These are phyloP conservation scores for Drosophila pseudoananassae DNA, from an alignment of 1,140 invertebrate species.

Conservation along the genomic window DNA sequence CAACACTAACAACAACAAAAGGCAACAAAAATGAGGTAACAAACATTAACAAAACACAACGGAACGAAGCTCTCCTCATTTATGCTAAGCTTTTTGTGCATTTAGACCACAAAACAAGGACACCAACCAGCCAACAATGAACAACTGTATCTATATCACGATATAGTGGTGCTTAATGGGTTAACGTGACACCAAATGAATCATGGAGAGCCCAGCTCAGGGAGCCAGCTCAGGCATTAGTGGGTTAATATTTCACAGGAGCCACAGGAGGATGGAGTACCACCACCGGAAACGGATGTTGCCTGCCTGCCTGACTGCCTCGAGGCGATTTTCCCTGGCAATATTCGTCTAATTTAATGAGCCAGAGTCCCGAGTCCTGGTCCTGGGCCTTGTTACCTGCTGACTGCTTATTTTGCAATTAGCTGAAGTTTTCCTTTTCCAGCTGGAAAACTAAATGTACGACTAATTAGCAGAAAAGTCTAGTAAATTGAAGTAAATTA, in stretches of 20 bases:
- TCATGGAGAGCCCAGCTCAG: slow-evolving; percentile 43
- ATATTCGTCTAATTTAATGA: slow-evolving; percentile 66
- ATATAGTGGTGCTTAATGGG: slow-evolving; percentile 66
- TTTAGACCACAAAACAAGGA: slow-evolving; percentile 53
- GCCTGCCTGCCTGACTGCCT: slow-evolving; percentile 31
- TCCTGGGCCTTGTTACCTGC: slow-evolving; percentile 1
- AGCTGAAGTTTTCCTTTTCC: slow-evolving; percentile 21
- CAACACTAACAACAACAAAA: not conserved
- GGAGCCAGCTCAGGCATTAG: slow-evolving; percentile 42
- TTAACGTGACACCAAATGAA: slow-evolving; percentile 81
- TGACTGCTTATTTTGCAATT: slow-evolving; percentile 38
- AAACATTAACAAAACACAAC: not conserved
- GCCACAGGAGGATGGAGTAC: not conserved
- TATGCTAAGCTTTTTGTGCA: slow-evolving; percentile 75
- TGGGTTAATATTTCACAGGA: slow-evolving; percentile 73
- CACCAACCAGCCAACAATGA: slow-evolving; percentile 15
- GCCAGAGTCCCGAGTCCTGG: not conserved
- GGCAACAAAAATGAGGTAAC: not conserved
- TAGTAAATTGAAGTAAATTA: slow-evolving; percentile 61
- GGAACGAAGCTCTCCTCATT: slow-evolving; percentile 58
- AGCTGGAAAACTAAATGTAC: slow-evolving; percentile 43
- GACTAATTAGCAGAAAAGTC: slow-evolving; percentile 68
- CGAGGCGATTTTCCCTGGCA: slow-evolving; percentile 43
- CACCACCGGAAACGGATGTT: slow-evolving; percentile 48
- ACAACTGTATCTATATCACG: slow-evolving; percentile 53